A percentile compares a stretch with the other conserved stretches of the same genome.
Evolutionary conservation across 2,888 invertebrate species (phyloP).

Genomic region (Acleris emargana): DNA sequence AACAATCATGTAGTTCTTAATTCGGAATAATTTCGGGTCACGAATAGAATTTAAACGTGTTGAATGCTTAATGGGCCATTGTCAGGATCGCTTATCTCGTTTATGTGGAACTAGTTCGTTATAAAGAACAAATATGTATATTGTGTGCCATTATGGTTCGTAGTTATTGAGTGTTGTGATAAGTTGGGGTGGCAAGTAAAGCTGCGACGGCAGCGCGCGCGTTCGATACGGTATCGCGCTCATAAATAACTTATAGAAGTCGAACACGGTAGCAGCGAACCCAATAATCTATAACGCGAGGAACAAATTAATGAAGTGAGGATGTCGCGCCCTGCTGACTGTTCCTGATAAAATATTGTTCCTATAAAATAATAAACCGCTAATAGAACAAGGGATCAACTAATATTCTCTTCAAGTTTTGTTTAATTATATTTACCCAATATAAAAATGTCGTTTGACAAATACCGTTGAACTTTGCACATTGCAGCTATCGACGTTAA

Average conservation of each 20-base stretch:
- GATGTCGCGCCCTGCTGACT: slow-evolving; percentile 39
- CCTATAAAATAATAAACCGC: slow-evolving; percentile 8
- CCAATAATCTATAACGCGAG: slow-evolving; percentile 42
- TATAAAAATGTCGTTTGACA: slow-evolving; percentile 33
- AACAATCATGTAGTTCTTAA: slow-evolving; percentile 59
- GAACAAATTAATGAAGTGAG: slow-evolving; percentile 48
- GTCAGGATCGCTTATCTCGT: slow-evolving; percentile 40
- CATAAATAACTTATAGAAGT: slow-evolving; percentile 46
- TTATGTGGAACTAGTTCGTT: slow-evolving; percentile 27
- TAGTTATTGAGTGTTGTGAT: slow-evolving; percentile 24
- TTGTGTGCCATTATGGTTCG: slow-evolving; percentile 8
- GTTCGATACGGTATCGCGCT: slow-evolving; percentile 43
- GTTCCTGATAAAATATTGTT: slow-evolving; percentile 25
- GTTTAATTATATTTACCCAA: background rate
- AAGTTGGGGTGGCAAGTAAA: slow-evolving; percentile 33
- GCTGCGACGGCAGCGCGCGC: slow-evolving; percentile 30
- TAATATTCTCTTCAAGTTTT: background rate
- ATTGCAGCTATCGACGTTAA: slow-evolving; percentile 44
- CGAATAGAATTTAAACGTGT: slow-evolving; percentile 58
- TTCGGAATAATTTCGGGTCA: slow-evolving; percentile 64
- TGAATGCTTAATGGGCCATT: slow-evolving; percentile 57
- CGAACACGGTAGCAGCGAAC: slow-evolving; percentile 44
- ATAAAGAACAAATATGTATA: slow-evolving; percentile 6
- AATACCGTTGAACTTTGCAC: slow-evolving; percentile 42
- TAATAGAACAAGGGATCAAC: background rate